phyloP scores from a whole-genome alignment of 2,113 vertebrate species.

The Rattus rattus region DNA sequence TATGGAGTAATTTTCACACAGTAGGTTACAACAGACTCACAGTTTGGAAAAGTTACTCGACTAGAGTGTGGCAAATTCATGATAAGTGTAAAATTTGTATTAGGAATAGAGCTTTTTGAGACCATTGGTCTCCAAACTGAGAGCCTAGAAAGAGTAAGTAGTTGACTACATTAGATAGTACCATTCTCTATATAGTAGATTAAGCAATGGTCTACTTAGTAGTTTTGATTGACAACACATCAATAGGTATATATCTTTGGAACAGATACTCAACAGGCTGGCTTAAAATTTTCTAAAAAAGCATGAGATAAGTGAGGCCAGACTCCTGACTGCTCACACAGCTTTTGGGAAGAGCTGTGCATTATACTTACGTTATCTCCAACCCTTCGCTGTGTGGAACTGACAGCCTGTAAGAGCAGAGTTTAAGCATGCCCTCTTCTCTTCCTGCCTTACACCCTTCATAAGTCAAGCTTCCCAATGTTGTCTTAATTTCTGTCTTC shows the following conservation, averaged over 20 bases:
- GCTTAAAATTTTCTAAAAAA: neutral
- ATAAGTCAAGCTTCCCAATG: neutral
- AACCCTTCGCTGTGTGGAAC: accelerated
- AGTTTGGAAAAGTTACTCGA: neutral
- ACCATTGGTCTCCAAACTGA: accelerated
- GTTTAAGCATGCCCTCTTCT: accelerated
- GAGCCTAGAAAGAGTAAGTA: neutral
- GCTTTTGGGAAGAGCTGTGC: neutral
- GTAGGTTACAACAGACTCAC: accelerated
- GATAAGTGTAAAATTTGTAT: accelerated
- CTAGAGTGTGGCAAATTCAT: neutral
- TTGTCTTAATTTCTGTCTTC: neutral
- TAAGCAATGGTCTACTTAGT: neutral
- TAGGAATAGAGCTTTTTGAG: neutral
- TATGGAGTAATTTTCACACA: neutral
- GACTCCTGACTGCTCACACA: neutral
- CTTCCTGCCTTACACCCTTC: neutral
- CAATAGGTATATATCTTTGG: no score
- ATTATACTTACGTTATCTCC: accelerated
- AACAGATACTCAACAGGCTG: neutral
- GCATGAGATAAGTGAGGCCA: neutral
- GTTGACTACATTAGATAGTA: accelerated
- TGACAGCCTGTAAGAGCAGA: neutral
- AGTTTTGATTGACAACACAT: neutral
- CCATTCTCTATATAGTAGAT: neutral